Evolutionary conservation across 2,113 vertebrate genomes (phyloP).

Genomic region (Gnathonemus longibarbis): DNA sequence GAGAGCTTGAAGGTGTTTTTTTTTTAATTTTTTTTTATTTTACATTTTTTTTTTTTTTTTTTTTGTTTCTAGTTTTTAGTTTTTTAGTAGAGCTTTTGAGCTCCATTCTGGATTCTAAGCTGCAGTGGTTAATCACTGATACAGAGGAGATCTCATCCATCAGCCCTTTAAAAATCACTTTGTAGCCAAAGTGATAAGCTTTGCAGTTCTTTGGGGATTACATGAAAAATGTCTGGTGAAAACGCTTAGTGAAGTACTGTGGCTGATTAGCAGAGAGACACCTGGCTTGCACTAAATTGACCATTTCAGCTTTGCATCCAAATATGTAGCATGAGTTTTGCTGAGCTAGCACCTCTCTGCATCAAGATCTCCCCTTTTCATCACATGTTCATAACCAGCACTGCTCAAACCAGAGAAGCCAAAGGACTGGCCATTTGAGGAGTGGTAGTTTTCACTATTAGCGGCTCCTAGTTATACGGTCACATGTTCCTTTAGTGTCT

Average conservation of each 20-base stretch:
- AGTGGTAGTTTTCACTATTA: not conserved
- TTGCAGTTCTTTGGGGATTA: not conserved
- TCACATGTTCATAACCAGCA: not conserved
- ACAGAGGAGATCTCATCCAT: not conserved
- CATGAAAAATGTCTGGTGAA: not conserved
- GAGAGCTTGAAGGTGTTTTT: slow-evolving; percentile 90
- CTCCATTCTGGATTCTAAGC: slow-evolving; percentile 19
- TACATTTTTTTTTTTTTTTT: slow-evolving; percentile 24
- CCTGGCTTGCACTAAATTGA: not conserved
- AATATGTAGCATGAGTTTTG: not conserved
- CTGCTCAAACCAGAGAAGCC: not conserved
- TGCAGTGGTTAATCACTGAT: slow-evolving; percentile 14
- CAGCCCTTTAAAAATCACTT: not conserved
- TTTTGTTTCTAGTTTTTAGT: not conserved
- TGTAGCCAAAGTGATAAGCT: not conserved
- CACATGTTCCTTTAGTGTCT: not conserved
- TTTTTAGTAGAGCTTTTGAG: slow-evolving; percentile 18
- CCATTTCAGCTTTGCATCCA: slow-evolving; percentile 20
- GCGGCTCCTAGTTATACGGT: not conserved
- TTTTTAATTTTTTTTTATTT: slow-evolving; percentile 40
- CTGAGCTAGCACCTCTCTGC: not conserved
- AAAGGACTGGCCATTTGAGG: not conserved
- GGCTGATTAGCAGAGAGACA: not conserved
- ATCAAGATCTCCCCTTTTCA: not conserved
- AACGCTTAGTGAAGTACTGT: not conserved